A percentile compares a stretch with the other conserved stretches of the same genome.
These are phyloP conservation scores for Megaceryle maxima DNA, from an alignment of 2,113 vertebrate species.

Conservation along the genomic window DNA sequence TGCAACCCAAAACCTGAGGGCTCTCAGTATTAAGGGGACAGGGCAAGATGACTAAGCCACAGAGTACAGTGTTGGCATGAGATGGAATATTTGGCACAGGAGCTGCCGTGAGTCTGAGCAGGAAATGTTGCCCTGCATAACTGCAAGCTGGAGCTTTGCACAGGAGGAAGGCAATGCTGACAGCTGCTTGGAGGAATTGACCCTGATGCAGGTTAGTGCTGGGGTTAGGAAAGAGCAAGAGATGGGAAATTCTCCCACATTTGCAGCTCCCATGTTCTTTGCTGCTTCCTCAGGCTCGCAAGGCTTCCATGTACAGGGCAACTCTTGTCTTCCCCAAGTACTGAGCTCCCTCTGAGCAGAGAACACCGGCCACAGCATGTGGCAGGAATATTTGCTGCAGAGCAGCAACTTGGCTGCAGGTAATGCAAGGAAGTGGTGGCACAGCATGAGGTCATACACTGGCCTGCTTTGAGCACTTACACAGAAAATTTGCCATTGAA, in stretches of 20 bases:
- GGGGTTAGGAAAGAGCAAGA: background rate
- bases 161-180: background rate
- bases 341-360: background rate
- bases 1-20: background rate
- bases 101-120: background rate
- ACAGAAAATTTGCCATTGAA: background rate
- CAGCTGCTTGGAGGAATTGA: background rate
- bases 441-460: fast-evolving
- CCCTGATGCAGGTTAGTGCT: background rate
- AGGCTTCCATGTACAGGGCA: background rate
- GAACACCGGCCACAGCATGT: background rate
- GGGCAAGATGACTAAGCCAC: background rate
- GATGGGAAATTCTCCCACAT: background rate
- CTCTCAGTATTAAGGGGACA: background rate
- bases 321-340: background rate
- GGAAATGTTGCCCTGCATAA: background rate
- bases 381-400: background rate
- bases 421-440: background rate
- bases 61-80: background rate
- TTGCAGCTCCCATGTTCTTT: background rate
- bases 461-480: background rate
- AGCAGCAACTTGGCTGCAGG: background rate
- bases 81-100: background rate
- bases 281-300: background rate
- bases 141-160: background rate